These are phyloP conservation scores for Telmatherina bonti DNA, from an alignment of 2,797 vertebrate species.

Conservation along the genomic window DNA sequence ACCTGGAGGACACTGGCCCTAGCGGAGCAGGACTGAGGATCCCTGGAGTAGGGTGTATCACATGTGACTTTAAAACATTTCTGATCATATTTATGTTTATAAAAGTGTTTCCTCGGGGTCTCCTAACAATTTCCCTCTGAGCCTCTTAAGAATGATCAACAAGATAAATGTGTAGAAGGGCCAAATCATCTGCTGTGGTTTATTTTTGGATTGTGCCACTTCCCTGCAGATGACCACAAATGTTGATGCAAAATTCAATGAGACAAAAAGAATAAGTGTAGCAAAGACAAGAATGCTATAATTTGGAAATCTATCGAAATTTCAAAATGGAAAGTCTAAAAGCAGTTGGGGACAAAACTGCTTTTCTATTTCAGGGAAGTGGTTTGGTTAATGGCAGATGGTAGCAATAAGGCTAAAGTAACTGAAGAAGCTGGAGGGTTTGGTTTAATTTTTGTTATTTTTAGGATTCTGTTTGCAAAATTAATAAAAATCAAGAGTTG, in stretches of 20 bases:
- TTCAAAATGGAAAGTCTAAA: background rate
- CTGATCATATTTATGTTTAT: background rate
- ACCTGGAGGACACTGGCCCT: too few relatives aligned
- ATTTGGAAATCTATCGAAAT: background rate
- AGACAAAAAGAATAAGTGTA: too few relatives aligned
- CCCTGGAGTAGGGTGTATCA: background rate
- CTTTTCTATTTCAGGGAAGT: slow-evolving; percentile 1
- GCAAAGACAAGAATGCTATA: background rate
- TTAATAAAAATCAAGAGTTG: too few relatives aligned
- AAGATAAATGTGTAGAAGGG: background rate
- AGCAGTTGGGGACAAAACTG: background rate
- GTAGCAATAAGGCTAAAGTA: background rate
- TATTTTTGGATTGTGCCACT: background rate
- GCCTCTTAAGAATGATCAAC: background rate
- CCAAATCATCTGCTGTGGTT: background rate
- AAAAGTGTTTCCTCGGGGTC: background rate
- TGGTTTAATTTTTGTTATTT: background rate
- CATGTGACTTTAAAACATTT: background rate
- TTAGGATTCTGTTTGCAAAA: too few relatives aligned
- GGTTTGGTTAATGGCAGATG: slow-evolving; percentile 4
- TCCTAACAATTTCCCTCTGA: background rate
- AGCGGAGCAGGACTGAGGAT: too few relatives aligned
- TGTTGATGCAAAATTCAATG: background rate
- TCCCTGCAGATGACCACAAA: background rate
- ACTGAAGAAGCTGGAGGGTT: background rate